phyloP scores from a whole-genome alignment of 92 coral and sea anemone genomes.

The Siderastrea radians region DNA sequence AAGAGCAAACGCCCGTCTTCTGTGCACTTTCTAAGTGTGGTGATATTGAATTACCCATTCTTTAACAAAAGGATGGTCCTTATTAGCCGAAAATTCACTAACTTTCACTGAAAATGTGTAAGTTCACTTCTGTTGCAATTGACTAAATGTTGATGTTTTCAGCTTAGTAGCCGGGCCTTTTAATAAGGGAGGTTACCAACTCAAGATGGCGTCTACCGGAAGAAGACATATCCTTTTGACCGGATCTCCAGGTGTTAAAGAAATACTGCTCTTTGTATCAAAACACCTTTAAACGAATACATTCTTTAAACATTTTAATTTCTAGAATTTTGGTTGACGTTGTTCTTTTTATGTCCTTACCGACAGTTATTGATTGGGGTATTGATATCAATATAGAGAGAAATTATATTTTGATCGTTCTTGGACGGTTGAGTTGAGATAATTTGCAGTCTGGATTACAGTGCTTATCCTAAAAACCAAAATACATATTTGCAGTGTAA shows the following conservation, averaged over 20 bases:
- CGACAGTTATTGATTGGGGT: too few species aligned
- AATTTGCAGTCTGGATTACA: too few species aligned
- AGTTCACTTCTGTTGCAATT: background rate
- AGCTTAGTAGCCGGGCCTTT: constrained; percentile 63
- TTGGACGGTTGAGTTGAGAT: too few species aligned
- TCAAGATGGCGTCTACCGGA: constrained; percentile 69
- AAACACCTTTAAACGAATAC: background rate
- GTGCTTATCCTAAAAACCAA: too few species aligned
- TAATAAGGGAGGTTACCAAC: constrained; percentile 11
- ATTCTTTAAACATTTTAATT: too few species aligned
- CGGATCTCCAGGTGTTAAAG: constrained; percentile 78
- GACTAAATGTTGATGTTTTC: background rate
- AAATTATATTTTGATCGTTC: too few species aligned
- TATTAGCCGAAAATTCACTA: background rate
- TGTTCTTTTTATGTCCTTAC: too few species aligned
- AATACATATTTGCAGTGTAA: too few species aligned
- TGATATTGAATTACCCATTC: constrained; percentile 85
- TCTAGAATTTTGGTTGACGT: too few species aligned
- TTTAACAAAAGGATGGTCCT: background rate
- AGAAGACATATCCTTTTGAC: constrained; percentile 75
- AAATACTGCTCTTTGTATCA: too few species aligned
- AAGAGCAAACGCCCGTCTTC: constrained; percentile 94
- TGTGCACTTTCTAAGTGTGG: constrained; percentile 95
- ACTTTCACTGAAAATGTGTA: background rate
- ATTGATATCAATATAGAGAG: too few species aligned